Conservation (phyloP, 1,140 invertebrate genomes). For the Drosophila gunungcola region DNA sequence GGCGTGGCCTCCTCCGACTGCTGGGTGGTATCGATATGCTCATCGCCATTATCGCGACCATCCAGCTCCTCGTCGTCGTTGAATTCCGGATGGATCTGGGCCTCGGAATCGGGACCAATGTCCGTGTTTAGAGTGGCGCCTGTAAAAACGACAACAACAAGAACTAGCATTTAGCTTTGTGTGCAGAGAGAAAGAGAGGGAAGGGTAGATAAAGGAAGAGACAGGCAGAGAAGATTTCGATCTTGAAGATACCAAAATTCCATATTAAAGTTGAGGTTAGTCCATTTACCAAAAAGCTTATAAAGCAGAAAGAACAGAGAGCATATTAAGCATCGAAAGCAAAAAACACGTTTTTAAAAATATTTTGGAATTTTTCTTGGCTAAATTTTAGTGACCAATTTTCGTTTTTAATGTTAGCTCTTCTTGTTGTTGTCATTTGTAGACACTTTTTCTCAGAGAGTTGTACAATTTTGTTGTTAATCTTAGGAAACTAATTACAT, state of each 20-base stretch:
- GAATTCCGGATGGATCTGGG: constrained; percentile 80
- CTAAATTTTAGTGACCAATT: constrained; percentile 38
- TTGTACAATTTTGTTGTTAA: constrained; percentile 32
- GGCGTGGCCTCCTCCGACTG: constrained; percentile 81
- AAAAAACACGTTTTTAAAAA: constrained; percentile 20
- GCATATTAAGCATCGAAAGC: constrained; percentile 41
- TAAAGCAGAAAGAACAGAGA: constrained; percentile 37
- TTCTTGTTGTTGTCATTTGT: constrained; percentile 82
- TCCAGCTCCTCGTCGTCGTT: constrained; percentile 78
- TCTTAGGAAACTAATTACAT: constrained; percentile 20
- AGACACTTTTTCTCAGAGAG: constrained; percentile 59
- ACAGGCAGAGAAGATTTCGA: constrained; percentile 19
- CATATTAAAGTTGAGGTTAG: constrained; percentile 47
- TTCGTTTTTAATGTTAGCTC: constrained; percentile 68
- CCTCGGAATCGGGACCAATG: constrained; percentile 83
- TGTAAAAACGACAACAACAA: constrained; percentile 84
- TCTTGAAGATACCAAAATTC: constrained; percentile 46
- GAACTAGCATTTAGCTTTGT: constrained; percentile 84
- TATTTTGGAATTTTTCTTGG: constrained; percentile 21
- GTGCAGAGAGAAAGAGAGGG: constrained; percentile 32
- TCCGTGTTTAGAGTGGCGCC: constrained; percentile 84
- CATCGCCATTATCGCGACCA: constrained; percentile 78
- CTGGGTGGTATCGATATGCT: constrained; percentile 82
- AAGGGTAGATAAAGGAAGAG: constrained; percentile 2
- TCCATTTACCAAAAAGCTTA: constrained; percentile 65